These are phyloP conservation scores for Gymnoscopelus microlampas DNA, from an alignment of 2,797 vertebrate genomes.

Conservation along the genomic window DNA sequence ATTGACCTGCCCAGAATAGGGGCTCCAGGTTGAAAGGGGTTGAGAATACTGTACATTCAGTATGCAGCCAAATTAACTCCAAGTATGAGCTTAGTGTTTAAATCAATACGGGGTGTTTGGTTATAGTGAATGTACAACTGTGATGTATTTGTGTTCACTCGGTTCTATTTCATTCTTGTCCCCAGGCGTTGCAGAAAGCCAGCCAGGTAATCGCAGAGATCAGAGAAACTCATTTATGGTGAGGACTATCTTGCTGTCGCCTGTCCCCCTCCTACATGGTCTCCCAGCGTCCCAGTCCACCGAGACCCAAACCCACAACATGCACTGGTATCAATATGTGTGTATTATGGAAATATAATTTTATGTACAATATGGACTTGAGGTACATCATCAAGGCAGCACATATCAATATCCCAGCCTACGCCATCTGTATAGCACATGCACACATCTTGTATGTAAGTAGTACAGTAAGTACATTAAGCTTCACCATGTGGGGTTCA, in stretches of 20 bases:
- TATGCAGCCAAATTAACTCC: neutral
- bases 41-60: neutral
- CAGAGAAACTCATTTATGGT: conserved; percentile 98
- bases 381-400: conserved; percentile 63
- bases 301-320: conserved; percentile 72
- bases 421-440: conserved; percentile 49
- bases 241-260: conserved; percentile 61
- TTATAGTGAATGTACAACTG: neutral
- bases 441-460: conserved; percentile 49
- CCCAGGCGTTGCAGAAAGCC: conserved; percentile 94
- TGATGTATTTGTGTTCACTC: neutral
- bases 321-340: conserved; percentile 82
- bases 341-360: conserved; percentile 72
- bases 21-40: too few relatives aligned
- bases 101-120: neutral
- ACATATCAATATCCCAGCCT: conserved; percentile 61
- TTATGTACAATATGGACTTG: conserved; percentile 86
- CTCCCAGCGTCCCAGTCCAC: conserved; percentile 46
- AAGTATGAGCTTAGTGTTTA: neutral
- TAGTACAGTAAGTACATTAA: conserved; percentile 72
- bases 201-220: conserved; percentile 98
- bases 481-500: conserved; percentile 77
- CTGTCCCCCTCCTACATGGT: conserved; percentile 28
- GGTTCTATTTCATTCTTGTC: neutral
- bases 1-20: too few relatives aligned